Evolutionary conservation across 2,797 vertebrate species (phyloP).

Genomic region (Anguilla marmorata): DNA sequence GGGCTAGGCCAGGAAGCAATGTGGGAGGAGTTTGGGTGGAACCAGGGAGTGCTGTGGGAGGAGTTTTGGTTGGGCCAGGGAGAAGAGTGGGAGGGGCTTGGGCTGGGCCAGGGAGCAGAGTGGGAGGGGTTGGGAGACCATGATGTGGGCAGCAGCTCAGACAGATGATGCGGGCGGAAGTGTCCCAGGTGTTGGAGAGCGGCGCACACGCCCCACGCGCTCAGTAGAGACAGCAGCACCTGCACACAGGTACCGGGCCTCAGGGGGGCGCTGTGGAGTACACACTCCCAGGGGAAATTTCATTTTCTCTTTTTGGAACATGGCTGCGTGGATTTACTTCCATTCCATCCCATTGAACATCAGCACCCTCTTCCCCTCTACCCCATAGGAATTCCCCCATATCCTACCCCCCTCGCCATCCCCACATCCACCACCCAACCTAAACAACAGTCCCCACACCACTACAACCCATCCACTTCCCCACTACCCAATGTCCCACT

Average conservation of each 20-base stretch:
- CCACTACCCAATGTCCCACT: not conserved
- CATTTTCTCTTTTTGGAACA: not conserved
- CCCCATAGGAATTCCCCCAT: not conserved
- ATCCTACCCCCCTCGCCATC: too few relatives aligned
- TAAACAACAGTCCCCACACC: not conserved
- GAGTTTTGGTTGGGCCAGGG: constrained; percentile 19
- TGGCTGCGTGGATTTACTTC: too few relatives aligned
- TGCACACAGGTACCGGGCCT: constrained; percentile 48
- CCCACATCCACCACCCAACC: too few relatives aligned
- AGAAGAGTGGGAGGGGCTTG: constrained; percentile 56
- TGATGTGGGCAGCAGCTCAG: constrained; percentile 44
- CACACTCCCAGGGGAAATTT: not conserved
- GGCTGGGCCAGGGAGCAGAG: constrained; percentile 29
- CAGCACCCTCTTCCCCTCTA: not conserved
- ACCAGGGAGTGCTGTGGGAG: not conserved
- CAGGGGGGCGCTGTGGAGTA: not conserved
- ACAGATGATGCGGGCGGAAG: constrained; percentile 44
- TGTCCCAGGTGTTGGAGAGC: constrained; percentile 55
- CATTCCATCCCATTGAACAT: not conserved
- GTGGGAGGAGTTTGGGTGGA: constrained; percentile 46
- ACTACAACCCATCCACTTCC: not conserved
- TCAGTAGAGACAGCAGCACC: constrained; percentile 72
- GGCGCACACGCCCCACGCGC: constrained; percentile 68
- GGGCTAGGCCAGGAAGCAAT: constrained; percentile 66
- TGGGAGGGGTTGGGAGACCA: constrained; percentile 49